These are phyloP conservation scores for Sarcophaga subvicina DNA, from an alignment of 2,888 invertebrate species.

Conservation along the genomic window DNA sequence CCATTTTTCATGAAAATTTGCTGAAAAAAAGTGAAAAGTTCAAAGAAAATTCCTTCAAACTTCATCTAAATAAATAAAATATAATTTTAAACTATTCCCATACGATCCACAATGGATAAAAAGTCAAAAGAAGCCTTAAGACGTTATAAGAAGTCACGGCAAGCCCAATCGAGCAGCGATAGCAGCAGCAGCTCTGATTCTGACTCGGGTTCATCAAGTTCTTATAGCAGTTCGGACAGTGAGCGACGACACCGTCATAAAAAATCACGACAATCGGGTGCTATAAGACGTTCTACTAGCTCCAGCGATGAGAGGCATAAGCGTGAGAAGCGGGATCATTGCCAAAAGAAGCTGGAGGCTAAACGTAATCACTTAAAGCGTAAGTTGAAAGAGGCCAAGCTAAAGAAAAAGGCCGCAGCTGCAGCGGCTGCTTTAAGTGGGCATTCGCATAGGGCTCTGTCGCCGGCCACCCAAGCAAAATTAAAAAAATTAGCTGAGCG, in stretches of 20 bases:
- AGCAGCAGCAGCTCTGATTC: slow-evolving; percentile 78
- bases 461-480: slow-evolving; percentile 79
- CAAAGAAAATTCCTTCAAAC: not conserved
- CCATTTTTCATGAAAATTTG: slow-evolving; percentile 62
- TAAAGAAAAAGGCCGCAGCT: slow-evolving; percentile 77
- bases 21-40: slow-evolving; percentile 17
- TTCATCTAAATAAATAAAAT: not conserved
- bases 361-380: slow-evolving; percentile 80
- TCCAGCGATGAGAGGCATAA: slow-evolving; percentile 83
- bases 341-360: slow-evolving; percentile 80
- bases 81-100: not conserved
- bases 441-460: slow-evolving; percentile 77
- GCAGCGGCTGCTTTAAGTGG: slow-evolving; percentile 76
- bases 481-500: slow-evolving; percentile 79
- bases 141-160: slow-evolving; percentile 80
- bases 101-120: slow-evolving; percentile 76
- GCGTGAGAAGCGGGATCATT: slow-evolving; percentile 80
- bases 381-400: slow-evolving; percentile 80
- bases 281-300: slow-evolving; percentile 83
- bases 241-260: slow-evolving; percentile 82
- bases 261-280: slow-evolving; percentile 80
- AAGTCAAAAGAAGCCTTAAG: slow-evolving; percentile 79
- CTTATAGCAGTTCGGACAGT: slow-evolving; percentile 79
- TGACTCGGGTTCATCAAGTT: slow-evolving; percentile 79
- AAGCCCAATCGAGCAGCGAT: slow-evolving; percentile 79